Conservation (phyloP, 2,888 invertebrate species). For the Miltochrista miniata region DNA sequence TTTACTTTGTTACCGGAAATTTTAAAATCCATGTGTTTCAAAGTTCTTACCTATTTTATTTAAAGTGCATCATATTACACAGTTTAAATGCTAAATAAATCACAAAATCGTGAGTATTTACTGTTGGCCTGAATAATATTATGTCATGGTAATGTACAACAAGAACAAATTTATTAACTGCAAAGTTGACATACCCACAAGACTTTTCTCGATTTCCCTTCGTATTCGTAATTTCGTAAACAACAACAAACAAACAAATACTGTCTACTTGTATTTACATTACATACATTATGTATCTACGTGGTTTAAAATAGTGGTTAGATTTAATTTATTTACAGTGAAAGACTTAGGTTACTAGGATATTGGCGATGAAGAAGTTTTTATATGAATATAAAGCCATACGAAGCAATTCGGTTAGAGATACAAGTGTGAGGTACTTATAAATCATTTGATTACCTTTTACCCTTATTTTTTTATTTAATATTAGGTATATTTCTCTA, state of each 20-base stretch:
- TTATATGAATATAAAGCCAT: slow-evolving; percentile 68
- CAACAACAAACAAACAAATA: slow-evolving; percentile 1
- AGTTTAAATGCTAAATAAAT: not conserved
- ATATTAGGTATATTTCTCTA: not conserved
- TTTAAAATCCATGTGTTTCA: not conserved
- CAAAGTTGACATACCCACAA: too few relatives aligned
- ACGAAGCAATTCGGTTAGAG: slow-evolving; percentile 54
- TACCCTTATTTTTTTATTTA: slow-evolving; percentile 34
- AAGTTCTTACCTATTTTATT: not conserved
- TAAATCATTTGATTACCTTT: slow-evolving; percentile 35
- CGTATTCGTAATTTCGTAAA: not conserved
- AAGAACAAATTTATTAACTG: too few relatives aligned
- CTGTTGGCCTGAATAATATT: not conserved
- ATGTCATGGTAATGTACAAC: too few relatives aligned
- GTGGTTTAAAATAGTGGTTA: too few relatives aligned
- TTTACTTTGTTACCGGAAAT: not conserved
- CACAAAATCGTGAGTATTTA: not conserved
- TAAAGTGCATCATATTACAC: not conserved
- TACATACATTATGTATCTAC: not conserved
- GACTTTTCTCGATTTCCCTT: not conserved
- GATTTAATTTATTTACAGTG: not conserved
- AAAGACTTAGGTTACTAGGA: not conserved
- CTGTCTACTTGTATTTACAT: not conserved
- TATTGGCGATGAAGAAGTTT: slow-evolving; percentile 70
- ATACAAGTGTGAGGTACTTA: slow-evolving; percentile 47